A percentile compares a stretch with the other conserved stretches of the same genome.
These are phyloP conservation scores for Polypterus senegalus DNA, from an alignment of 2,113 vertebrate genomes.

Conservation along the genomic window DNA sequence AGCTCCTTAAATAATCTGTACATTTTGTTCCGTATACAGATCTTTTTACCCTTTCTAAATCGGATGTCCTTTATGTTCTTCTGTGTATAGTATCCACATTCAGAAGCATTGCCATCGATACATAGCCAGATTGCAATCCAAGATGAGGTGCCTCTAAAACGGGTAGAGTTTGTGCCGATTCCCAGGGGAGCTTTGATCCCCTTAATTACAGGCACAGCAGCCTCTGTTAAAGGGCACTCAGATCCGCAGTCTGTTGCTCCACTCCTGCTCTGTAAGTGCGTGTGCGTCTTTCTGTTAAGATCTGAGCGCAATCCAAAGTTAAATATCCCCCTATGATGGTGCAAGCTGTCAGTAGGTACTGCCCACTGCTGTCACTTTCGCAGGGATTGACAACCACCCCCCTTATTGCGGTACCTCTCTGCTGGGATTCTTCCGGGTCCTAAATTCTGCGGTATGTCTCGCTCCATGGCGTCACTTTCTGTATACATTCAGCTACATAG, in stretches of 20 bases:
- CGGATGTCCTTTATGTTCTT: slow-evolving; percentile 18
- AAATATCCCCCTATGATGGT: slow-evolving; percentile 69
- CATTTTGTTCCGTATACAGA: slow-evolving; percentile 13
- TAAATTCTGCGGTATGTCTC: slow-evolving; percentile 21
- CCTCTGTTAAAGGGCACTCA: slow-evolving; percentile 36
- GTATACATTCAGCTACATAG: no score
- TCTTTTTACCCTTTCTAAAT: slow-evolving; percentile 23
- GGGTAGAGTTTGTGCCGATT: slow-evolving; percentile 28
- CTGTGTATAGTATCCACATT: slow-evolving; percentile 19
- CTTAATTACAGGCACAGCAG: slow-evolving; percentile 36
- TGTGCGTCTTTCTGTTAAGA: slow-evolving; percentile 47
- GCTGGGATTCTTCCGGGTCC: slow-evolving; percentile 39
- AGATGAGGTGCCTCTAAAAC: slow-evolving; percentile 26
- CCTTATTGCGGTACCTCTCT: background rate
- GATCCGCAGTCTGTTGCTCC: slow-evolving; percentile 37
- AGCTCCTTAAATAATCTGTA: slow-evolving; percentile 12
- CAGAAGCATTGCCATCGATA: slow-evolving; percentile 25
- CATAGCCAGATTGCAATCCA: slow-evolving; percentile 31
- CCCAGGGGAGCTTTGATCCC: slow-evolving; percentile 33
- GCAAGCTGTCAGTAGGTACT: slow-evolving; percentile 59
- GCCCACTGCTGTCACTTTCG: slow-evolving; percentile 66
- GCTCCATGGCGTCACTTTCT: no score
- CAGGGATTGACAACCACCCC: slow-evolving; percentile 59
- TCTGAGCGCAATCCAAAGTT: slow-evolving; percentile 60
- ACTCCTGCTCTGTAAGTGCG: slow-evolving; percentile 49